Evolutionary conservation across 2,113 vertebrate species (phyloP), one percentile per base, ranked within the genome.

Genomic region (Ranitomeya variabilis): DNA sequence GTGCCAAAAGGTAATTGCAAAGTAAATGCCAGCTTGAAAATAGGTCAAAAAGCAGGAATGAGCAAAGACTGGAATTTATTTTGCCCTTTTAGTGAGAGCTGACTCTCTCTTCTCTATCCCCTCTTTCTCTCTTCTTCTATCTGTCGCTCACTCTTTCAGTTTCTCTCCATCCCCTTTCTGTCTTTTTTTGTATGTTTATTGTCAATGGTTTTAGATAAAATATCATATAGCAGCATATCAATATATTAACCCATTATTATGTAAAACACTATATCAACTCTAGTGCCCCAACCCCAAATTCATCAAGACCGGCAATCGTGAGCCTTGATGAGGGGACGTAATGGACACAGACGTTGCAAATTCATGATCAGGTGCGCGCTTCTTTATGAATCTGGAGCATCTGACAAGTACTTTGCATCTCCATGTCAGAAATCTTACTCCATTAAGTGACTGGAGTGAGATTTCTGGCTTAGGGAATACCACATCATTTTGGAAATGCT

Each of bases 1-100:
- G 18, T 89, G 80, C 86, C 82, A 92, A 90, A 78, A 87, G 64
- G 66, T 51, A 90, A 90, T 89, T 85, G 51, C 64, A 69, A 60
- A 59, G 57, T 74, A 71, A 67, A 2, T 57, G 57, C n/a, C 54
- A 62, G 76, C 67, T 21, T 73, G 26, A 74, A 55, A 52, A 57
- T 84, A 71, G 64, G 73, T 59, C 60, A 14, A 12, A 80, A 16
- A 71, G 51, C 51, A 76, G 73, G 45, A 76, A 76, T 26, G n/a
- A 71, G 55, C 23, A 83, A 66, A 83, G 45, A 19, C 19, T 67
- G 81, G 23, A 66, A 51, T 18, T 23, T 55, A 1, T 45, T 85
- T 37, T 76, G 54, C 69, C 52, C 11, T 37, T 85, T 59, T 21
- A 60, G 54, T 76, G 10, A n/a, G n/a, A 52, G 2, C 26, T 19